phyloP scores from a whole-genome alignment of 2,113 vertebrate species.

The Damaliscus lunatus region DNA sequence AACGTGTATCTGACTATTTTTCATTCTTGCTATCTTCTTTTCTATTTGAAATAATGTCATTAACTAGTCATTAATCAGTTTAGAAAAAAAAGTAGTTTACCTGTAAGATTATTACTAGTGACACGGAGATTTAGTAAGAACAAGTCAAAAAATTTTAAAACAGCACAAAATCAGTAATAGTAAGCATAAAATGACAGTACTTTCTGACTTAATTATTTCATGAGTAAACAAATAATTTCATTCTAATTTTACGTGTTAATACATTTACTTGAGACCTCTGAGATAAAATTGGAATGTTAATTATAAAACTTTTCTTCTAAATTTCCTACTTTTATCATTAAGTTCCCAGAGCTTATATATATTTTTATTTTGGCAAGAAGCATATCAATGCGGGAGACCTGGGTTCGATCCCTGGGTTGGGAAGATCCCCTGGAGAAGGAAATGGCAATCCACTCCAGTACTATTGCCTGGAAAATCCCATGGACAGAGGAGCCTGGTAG shows the following conservation, averaged over 20 bases:
- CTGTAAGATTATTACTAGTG: not conserved
- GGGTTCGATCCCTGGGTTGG: too few relatives aligned
- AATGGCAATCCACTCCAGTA: too few relatives aligned
- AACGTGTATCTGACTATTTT: conserved; percentile 39
- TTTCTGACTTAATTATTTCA: not conserved
- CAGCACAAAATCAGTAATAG: conserved; percentile 5
- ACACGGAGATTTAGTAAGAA: conserved; percentile 5
- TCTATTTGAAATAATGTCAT: conserved; percentile 39
- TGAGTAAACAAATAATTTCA: conserved; percentile 33
- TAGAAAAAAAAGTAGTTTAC: not conserved
- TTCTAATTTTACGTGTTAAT: conserved; percentile 38
- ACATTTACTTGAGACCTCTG: not conserved
- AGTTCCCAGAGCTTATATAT: conserved; percentile 29
- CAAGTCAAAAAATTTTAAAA: conserved; percentile 21
- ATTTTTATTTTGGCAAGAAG: conserved; percentile 64
- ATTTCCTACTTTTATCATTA: conserved; percentile 58
- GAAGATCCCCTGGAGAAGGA: too few relatives aligned
- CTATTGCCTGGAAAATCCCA: too few relatives aligned
- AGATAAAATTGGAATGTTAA: conserved; percentile 37
- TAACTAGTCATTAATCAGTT: conserved; percentile 17
- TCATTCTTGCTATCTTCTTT: conserved; percentile 20
- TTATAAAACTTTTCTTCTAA: conserved; percentile 15
- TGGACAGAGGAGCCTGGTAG: too few relatives aligned
- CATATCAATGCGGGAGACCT: not conserved
- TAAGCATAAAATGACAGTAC: not conserved